phyloP scores from a whole-genome alignment of 2,113 vertebrate genomes.

The Thymallus thymallus region DNA sequence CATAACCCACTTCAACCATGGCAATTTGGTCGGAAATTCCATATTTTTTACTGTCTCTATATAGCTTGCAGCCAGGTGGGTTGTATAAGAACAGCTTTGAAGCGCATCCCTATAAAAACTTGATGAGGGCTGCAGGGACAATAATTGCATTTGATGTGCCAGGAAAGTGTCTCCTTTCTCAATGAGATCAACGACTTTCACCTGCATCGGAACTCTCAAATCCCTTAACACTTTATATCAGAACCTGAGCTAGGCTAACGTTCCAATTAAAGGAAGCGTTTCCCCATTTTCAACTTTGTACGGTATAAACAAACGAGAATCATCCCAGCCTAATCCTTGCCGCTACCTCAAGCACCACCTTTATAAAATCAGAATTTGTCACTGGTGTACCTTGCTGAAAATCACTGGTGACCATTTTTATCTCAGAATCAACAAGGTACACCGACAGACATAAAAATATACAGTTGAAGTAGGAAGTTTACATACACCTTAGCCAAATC shows the following conservation, averaged over 20 bases:
- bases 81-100: neutral
- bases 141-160: neutral
- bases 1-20: conserved; percentile 46
- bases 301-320: no score
- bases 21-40: conserved; percentile 41
- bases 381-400: no score
- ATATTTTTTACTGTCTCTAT: conserved; percentile 6
- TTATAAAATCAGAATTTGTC: no score
- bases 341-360: no score
- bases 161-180: neutral
- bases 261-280: no score
- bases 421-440: no score
- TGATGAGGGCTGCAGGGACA: neutral
- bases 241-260: neutral
- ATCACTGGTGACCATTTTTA: no score
- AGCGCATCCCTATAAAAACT: neutral
- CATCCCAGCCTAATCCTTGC: no score
- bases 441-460: no score
- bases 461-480: no score
- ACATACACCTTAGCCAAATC: no score
- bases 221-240: neutral
- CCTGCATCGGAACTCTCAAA: neutral
- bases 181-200: neutral
- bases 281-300: no score
- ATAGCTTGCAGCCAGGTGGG: conserved; percentile 5